Conservation (phyloP, 1,140 invertebrate species). For the Microvelia longipes region DNA sequence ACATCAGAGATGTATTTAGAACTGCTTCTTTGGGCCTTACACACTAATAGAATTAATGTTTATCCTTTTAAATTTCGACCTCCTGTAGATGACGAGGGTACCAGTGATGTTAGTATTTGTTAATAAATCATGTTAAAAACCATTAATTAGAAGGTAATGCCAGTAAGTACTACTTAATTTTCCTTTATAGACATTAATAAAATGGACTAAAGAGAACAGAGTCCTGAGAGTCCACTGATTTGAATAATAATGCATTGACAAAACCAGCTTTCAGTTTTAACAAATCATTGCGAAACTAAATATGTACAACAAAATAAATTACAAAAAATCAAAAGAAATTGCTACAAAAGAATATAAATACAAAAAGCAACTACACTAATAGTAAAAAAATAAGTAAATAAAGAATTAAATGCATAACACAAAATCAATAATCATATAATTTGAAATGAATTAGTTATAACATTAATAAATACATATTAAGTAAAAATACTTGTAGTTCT, state of each 20-base stretch:
- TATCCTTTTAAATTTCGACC: neutral
- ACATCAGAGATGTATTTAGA: neutral
- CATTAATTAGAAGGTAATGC: too few species aligned
- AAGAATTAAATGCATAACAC: too few species aligned
- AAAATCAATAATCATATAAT: too few species aligned
- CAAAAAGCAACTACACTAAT: too few species aligned
- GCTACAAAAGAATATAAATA: too few species aligned
- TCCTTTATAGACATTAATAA: neutral
- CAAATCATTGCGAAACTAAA: neutral
- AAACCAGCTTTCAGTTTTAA: neutral
- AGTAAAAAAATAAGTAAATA: too few species aligned
- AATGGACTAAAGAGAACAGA: neutral
- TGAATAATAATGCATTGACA: neutral
- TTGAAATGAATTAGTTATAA: too few species aligned
- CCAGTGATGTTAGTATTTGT: neutral
- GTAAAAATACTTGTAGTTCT: too few species aligned
- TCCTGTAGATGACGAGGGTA: neutral
- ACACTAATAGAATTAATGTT: neutral
- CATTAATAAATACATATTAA: too few species aligned
- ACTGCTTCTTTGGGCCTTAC: neutral
- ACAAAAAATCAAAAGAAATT: too few species aligned
- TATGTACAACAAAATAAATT: too few species aligned
- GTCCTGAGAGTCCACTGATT: neutral
- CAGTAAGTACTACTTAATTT: neutral
- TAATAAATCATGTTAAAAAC: too few species aligned